Evolutionary conservation across 2,797 vertebrate genomes (phyloP), one percentile per base, ranked within the genome.

Genomic region (Acanthopagrus latus): DNA sequence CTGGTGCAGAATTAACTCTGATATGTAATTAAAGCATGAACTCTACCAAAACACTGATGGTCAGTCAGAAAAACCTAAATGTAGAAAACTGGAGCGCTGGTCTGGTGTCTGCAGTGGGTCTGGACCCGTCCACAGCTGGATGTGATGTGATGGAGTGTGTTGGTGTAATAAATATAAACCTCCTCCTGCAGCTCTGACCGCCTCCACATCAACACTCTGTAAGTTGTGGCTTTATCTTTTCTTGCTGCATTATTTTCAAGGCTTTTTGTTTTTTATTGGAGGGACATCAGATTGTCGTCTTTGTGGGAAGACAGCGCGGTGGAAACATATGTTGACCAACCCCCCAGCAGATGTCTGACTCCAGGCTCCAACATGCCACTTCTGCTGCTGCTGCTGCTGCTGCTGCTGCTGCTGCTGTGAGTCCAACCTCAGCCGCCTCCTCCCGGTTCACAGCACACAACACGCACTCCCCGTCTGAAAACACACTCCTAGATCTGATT

Each of bases 331-430:
- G 92, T 89, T 78, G 85, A 78, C 81, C 86, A 85, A 89, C 77
- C 84, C 89, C 89, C 76, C 70, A 92, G 91, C 94, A 94, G 93
- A 94, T 94, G 93, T 94, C 93, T 86, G 55, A 86, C 89, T 93
- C 71, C 78, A 82, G 80, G 90, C 89, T 93, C 83, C 89, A 85
- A 86, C 87, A 78, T 65, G 63, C 65, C 51, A 47, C 78, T 75
- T 16, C 74, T 86, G 58, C 58, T n/a, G n/a, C n/a, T n/a, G n/a
- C n/a, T n/a, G n/a, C n/a, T n/a, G n/a, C n/a, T n/a, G n/a, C n/a
- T 71, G 63, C 73, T 71, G 71, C 74, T 86, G 58, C 58, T 71
- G 63, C 73, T 71, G 71, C 76, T 62, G 52, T 17, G 71, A 56
- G 23, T 68, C 77, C 23, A 43, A 16, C 64, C 54, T 70, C 16